These are phyloP conservation scores for Sphaeramia orbicularis DNA, from an alignment of 2,797 vertebrate genomes.

Conservation along the genomic window DNA sequence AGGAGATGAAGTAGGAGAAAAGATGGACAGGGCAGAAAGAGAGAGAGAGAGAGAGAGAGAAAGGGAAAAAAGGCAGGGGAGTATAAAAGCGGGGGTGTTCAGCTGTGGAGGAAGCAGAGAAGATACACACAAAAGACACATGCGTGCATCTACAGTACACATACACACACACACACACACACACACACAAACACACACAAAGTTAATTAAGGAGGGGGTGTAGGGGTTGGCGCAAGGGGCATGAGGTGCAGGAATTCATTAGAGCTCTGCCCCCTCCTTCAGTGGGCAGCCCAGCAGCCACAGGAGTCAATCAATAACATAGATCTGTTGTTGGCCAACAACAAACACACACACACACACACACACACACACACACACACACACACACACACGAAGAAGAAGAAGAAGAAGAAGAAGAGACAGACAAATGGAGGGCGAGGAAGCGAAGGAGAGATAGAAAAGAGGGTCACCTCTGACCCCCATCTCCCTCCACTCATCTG, in stretches of 20 bases:
- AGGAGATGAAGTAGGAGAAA: constrained; percentile 49
- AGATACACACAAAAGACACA: too few species aligned
- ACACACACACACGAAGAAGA: constrained; percentile 41
- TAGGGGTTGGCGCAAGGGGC: constrained; percentile 82
- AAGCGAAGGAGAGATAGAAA: constrained; percentile 66
- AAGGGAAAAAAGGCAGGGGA: too few species aligned
- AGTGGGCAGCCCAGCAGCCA: constrained; percentile 84
- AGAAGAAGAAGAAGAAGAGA: constrained; percentile 53
- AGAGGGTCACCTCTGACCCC: constrained; percentile 79
- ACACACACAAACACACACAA: constrained; percentile 72
- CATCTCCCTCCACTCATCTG: constrained; percentile 83
- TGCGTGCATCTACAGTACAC: too few species aligned
- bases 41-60: constrained; percentile 14
- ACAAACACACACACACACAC: constrained; percentile 55
- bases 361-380: constrained; percentile 29
- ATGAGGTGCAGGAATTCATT: constrained; percentile 88
- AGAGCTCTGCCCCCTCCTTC: constrained; percentile 85
- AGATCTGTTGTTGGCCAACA: constrained; percentile 83
- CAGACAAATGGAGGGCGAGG: constrained; percentile 72
- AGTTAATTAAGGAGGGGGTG: constrained; percentile 90
- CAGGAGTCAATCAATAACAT: constrained; percentile 89
- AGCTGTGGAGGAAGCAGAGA: too few species aligned
- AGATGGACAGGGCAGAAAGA: background rate
- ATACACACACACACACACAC: constrained; percentile 19
- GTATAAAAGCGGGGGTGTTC: too few species aligned